phyloP scores from a whole-genome alignment of 2,888 invertebrate genomes.

The Leptarthrus brevirostris region DNA sequence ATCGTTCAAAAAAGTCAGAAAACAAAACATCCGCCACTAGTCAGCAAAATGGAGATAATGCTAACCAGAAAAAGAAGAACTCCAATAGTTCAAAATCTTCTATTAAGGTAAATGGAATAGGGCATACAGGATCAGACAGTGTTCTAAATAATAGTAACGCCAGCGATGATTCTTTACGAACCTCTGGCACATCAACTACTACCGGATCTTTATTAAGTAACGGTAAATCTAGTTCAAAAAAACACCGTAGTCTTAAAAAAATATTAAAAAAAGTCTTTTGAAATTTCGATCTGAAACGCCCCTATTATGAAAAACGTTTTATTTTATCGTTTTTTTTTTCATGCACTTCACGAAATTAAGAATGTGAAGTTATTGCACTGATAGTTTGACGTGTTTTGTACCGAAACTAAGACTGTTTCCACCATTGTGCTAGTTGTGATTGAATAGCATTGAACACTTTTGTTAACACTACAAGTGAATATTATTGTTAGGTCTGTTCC shows the following conservation, averaged over 20 bases:
- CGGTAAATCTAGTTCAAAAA: constrained; percentile 66
- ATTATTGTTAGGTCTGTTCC: too few relatives aligned
- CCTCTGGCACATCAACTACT: constrained; percentile 51
- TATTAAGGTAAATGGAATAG: constrained; percentile 7
- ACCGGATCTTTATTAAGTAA: constrained; percentile 56
- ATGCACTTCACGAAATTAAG: too few relatives aligned
- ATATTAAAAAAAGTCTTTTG: constrained; percentile 83
- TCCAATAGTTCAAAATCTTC: constrained; percentile 14
- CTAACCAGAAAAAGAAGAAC: constrained; percentile 7
- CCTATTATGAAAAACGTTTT: neutral
- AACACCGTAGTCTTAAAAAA: constrained; percentile 78
- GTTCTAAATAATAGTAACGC: constrained; percentile 59
- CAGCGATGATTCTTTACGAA: constrained; percentile 64
- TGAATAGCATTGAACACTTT: too few relatives aligned
- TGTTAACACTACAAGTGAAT: too few relatives aligned
- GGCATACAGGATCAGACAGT: constrained; percentile 59
- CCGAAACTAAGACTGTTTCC: neutral
- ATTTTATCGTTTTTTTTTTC: neutral
- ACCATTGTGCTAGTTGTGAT: too few relatives aligned
- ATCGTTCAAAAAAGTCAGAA: constrained; percentile 61
- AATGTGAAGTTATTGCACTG: too few relatives aligned
- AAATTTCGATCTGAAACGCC: too few relatives aligned
- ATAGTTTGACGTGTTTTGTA: too few relatives aligned
- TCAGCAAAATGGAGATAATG: constrained; percentile 25
- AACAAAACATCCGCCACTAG: constrained; percentile 33